Percentiles rank a stretch among this genome's conserved stretches.
phyloP scores from a whole-genome alignment of 92 coral and sea anemone species.

The Heliopora coerulea region DNA sequence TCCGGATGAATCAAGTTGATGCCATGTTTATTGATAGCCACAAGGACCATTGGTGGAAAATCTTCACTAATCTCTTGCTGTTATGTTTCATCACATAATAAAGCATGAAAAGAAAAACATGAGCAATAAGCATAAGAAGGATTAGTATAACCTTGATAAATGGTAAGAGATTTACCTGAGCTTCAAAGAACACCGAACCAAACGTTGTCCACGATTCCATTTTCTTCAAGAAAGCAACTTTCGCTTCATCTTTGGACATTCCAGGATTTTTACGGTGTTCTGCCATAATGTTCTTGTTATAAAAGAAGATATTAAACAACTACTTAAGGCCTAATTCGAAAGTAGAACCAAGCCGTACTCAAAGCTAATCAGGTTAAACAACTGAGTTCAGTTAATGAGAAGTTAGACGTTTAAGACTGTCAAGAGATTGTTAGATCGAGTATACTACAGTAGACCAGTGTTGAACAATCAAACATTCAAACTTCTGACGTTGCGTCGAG shows the following conservation, averaged over 20 bases:
- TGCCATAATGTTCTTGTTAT: slow-evolving; percentile 7
- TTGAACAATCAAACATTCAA: too few relatives aligned
- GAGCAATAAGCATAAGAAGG: too few relatives aligned
- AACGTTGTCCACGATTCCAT: slow-evolving; percentile 42
- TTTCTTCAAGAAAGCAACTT: slow-evolving; percentile 37
- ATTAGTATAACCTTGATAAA: too few relatives aligned
- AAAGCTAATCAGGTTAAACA: too few relatives aligned
- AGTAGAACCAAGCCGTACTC: too few relatives aligned
- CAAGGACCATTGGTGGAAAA: slow-evolving; percentile 21
- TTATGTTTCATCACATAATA: not conserved
- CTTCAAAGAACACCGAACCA: slow-evolving; percentile 39
- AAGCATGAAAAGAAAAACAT: not conserved
- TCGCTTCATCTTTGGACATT: slow-evolving; percentile 39
- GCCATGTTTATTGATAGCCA: slow-evolving; percentile 39
- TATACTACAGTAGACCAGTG: too few relatives aligned
- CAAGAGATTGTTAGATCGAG: too few relatives aligned
- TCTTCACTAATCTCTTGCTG: slow-evolving; percentile 38
- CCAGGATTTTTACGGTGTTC: slow-evolving; percentile 42
- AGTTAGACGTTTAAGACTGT: too few relatives aligned
- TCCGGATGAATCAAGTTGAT: slow-evolving; percentile 23
- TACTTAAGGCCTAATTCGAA: too few relatives aligned
- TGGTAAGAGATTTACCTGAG: slow-evolving; percentile 32
- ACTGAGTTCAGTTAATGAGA: too few relatives aligned
- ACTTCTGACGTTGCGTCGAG: too few relatives aligned
- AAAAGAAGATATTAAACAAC: not conserved